These are phyloP conservation scores for Meta bourneti DNA, from an alignment of 2,888 invertebrate genomes.

Conservation along the genomic window DNA sequence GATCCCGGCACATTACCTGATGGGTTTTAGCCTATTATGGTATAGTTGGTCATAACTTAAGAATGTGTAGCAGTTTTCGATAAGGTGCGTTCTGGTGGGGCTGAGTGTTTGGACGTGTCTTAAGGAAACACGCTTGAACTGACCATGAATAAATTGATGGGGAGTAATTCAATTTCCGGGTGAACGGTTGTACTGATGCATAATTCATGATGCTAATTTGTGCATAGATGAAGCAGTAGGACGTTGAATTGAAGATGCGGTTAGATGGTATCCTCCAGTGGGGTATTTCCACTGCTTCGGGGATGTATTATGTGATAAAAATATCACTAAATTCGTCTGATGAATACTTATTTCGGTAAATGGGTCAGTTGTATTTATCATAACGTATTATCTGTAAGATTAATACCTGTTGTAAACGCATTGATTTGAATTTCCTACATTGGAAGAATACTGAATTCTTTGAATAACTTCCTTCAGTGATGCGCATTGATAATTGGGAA, in stretches of 20 bases:
- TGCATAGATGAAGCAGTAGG: conserved; percentile 17
- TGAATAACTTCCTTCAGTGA: too few species aligned
- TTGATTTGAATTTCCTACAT: too few species aligned
- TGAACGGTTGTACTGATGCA: conserved; percentile 4
- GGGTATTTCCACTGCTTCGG: too few species aligned
- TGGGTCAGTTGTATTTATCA: too few species aligned
- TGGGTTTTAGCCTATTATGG: background rate
- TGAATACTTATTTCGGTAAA: too few species aligned
- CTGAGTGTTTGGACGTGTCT: conserved; percentile 14
- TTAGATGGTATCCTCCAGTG: background rate
- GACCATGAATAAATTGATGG: conserved; percentile 36
- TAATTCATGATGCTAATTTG: conserved; percentile 41
- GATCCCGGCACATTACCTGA: background rate
- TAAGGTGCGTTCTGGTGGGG: background rate
- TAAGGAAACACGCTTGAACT: conserved; percentile 30
- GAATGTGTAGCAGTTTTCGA: conserved; percentile 8
- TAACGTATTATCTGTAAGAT: too few species aligned
- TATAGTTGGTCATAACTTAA: background rate
- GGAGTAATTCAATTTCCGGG: conserved; percentile 44
- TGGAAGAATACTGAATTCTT: too few species aligned
- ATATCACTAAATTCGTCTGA: too few species aligned
- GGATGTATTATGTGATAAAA: too few species aligned
- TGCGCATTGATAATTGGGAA: too few species aligned
- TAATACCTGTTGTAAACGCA: too few species aligned
- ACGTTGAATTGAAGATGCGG: conserved; percentile 12